These are phyloP conservation scores for Lucinisca nassula DNA, from an alignment of 2,888 invertebrate genomes.

Conservation along the genomic window DNA sequence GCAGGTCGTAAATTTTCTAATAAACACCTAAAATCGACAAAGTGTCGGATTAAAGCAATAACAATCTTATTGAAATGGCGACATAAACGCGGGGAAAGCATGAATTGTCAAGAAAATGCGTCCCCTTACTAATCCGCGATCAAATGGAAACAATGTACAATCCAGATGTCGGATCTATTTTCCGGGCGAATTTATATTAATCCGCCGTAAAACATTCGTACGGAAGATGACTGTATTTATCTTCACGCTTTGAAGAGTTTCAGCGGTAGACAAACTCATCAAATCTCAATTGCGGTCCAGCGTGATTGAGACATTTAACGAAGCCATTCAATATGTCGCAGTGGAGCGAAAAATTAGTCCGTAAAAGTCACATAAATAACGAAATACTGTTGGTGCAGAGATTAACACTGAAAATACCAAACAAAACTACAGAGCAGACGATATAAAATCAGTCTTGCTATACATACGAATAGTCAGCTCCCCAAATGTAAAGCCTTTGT, in stretches of 20 bases:
- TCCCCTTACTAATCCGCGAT: background rate
- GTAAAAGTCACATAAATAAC: conserved; percentile 14
- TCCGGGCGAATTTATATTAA: conserved; percentile 11
- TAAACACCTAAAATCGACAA: conserved; percentile 2
- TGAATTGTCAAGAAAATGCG: background rate
- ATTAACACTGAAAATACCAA: too few species aligned
- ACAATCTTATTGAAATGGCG: conserved; percentile 6
- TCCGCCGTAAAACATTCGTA: background rate
- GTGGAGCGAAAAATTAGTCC: conserved; percentile 1
- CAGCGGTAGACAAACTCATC: conserved; percentile 9
- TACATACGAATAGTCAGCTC: too few species aligned
- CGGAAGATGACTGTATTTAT: conserved; percentile 8
- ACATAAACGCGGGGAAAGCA: conserved; percentile 2
- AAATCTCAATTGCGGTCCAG: background rate
- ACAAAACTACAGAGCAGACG: too few species aligned
- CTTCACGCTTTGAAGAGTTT: conserved; percentile 13
- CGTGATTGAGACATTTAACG: background rate
- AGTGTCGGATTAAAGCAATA: background rate
- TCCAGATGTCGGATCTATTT: background rate
- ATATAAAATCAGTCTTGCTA: too few species aligned
- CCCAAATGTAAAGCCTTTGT: too few species aligned
- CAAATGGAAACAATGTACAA: background rate
- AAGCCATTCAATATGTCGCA: conserved; percentile 6
- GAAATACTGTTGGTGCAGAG: background rate
- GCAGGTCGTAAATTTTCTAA: conserved; percentile 5